Evolutionary conservation across 2,113 vertebrate genomes (phyloP).

Genomic region (Osmerus eperlanus): DNA sequence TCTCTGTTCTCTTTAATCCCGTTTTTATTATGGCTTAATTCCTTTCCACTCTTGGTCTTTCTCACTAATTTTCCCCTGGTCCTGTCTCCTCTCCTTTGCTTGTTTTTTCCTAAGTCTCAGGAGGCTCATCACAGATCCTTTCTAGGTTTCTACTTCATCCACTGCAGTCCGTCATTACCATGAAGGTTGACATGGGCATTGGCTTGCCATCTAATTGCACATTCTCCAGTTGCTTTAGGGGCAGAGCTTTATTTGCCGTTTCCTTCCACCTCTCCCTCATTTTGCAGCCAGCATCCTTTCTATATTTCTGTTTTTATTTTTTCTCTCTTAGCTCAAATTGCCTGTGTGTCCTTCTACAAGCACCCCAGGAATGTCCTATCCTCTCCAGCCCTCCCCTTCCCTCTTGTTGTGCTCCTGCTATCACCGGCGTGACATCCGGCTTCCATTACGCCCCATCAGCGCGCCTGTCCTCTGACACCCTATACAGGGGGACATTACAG

Average conservation of each 20-base stretch:
- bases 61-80: neutral
- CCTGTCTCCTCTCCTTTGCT: neutral
- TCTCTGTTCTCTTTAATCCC: slow-evolving; percentile 13
- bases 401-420: slow-evolving; percentile 4
- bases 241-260: slow-evolving; percentile 17
- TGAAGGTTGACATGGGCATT: slow-evolving; percentile 16
- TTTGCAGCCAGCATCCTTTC: neutral
- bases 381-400: slow-evolving; percentile 16
- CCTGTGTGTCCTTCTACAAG: neutral
- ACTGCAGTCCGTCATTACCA: slow-evolving; percentile 30
- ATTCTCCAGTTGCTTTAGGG: slow-evolving; percentile 25
- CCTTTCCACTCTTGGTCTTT: neutral
- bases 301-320: neutral
- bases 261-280: slow-evolving; percentile 9
- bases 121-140: slow-evolving; percentile 19
- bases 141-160: slow-evolving; percentile 5
- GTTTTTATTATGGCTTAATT: neutral
- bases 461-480: slow-evolving; percentile 27
- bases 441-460: slow-evolving; percentile 50
- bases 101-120: slow-evolving; percentile 10
- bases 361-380: neutral
- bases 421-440: neutral
- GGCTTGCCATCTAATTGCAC: slow-evolving; percentile 33
- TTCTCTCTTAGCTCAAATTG: neutral
- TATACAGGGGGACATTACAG: slow-evolving; percentile 46